phyloP scores from a whole-genome alignment of 2,113 vertebrate genomes.

The Phaethon lepturus region DNA sequence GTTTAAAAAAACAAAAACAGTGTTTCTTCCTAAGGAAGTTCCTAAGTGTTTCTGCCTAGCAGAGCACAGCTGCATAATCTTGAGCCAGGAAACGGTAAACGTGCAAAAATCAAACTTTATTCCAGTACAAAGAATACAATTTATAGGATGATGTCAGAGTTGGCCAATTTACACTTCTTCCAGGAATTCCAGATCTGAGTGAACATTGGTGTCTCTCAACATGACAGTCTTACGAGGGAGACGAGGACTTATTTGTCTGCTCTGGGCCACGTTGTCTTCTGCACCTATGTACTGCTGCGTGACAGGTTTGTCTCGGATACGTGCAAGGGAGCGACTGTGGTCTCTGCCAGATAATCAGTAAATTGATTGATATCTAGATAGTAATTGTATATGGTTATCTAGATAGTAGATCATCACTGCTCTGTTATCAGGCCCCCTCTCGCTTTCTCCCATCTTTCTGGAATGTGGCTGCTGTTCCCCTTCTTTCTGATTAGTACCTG shows the following conservation, averaged over 20 bases:
- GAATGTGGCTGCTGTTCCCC: not conserved
- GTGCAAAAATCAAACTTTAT: not conserved
- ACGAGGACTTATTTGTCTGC: not conserved
- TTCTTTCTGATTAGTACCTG: not conserved
- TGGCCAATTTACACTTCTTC: not conserved
- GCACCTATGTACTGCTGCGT: not conserved
- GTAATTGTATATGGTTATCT: not conserved
- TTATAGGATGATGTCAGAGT: not conserved
- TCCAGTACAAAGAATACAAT: not conserved
- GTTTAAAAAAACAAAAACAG: not conserved
- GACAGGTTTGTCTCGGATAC: not conserved
- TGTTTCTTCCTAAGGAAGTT: not conserved
- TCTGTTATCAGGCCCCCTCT: not conserved
- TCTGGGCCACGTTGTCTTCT: not conserved
- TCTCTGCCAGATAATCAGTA: not conserved
- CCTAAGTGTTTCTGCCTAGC: not conserved
- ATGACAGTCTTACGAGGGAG: not conserved
- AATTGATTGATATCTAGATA: too few relatives aligned
- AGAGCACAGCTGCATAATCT: not conserved
- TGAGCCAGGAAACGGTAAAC: not conserved
- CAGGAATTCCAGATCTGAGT: not conserved
- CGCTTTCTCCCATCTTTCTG: not conserved
- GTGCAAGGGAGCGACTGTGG: not conserved
- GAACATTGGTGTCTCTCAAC: not conserved
- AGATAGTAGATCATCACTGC: not conserved